A percentile compares a stretch with the other conserved stretches of the same genome.
Conservation (phyloP, 2,888 invertebrate species). For the Patella caerulea region DNA sequence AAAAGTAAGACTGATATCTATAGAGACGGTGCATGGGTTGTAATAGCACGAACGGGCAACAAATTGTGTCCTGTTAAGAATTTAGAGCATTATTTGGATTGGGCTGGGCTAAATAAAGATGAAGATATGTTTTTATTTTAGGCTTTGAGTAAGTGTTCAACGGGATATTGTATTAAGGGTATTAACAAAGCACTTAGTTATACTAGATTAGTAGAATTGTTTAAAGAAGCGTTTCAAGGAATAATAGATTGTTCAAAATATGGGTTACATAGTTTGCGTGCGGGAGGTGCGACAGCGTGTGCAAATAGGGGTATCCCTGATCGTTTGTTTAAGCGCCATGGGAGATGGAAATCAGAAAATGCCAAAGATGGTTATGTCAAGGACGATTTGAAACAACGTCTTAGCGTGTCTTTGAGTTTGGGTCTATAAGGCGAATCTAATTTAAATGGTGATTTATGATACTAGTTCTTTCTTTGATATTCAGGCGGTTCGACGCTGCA, state of each 20-base stretch:
- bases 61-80: neutral
- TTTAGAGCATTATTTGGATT: neutral
- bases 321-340: conserved; percentile 24
- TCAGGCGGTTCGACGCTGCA: too few species aligned
- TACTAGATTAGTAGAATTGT: conserved; percentile 22
- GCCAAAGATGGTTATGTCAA: conserved; percentile 19
- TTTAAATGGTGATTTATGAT: too few species aligned
- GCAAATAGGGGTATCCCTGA: conserved; percentile 26
- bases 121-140: conserved; percentile 14
- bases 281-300: conserved; percentile 25
- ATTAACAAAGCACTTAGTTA: conserved; percentile 18
- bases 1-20: conserved; percentile 29
- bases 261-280: conserved; percentile 19
- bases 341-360: conserved; percentile 15
- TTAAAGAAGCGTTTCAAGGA: conserved; percentile 24
- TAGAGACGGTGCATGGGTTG: conserved; percentile 27
- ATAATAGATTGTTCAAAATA: conserved; percentile 23
- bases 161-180: conserved; percentile 12
- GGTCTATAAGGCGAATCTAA: neutral
- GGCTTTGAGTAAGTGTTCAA: neutral
- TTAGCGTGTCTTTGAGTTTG: conserved; percentile 8
- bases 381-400: neutral
- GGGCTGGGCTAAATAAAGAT: neutral
- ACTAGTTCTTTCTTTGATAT: too few species aligned
- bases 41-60: conserved; percentile 21